Evolutionary conservation across 2,113 vertebrate genomes (phyloP).

Genomic region (Panthera tigris): DNA sequence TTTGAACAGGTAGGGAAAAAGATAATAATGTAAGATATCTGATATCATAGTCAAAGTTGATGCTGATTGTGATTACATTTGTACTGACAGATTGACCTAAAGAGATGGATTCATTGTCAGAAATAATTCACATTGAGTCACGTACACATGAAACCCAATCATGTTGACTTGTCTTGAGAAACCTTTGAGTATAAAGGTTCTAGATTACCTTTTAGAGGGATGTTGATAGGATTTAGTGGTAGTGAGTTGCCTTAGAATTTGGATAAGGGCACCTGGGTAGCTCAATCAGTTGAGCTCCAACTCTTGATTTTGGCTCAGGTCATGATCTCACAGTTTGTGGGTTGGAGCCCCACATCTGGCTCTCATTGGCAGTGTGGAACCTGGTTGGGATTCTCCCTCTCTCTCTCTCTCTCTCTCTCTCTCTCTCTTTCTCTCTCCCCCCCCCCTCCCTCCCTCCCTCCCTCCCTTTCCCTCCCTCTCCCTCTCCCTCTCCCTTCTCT

Average conservation of each 20-base stretch:
- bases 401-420: too few species aligned
- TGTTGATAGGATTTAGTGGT: not conserved
- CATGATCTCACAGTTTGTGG: too few species aligned
- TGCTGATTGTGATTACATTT: not conserved
- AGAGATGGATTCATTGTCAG: not conserved
- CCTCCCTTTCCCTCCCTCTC: too few species aligned
- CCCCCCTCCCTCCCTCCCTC: rapidly evolving
- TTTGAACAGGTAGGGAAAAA: not conserved
- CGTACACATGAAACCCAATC: not conserved
- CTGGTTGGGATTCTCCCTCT: too few species aligned
- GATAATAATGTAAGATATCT: not conserved
- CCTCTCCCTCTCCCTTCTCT: too few species aligned
- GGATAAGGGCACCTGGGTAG: not conserved
- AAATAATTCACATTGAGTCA: not conserved
- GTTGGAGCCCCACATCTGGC: too few species aligned
- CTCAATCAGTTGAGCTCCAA: too few species aligned
- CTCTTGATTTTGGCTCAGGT: too few species aligned
- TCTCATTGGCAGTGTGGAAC: too few species aligned
- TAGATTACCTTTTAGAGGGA: not conserved
- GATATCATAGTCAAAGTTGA: not conserved
- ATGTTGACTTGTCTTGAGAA: not conserved
- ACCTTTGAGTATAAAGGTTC: not conserved
- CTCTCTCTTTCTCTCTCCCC: rapidly evolving
- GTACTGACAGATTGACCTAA: not conserved
- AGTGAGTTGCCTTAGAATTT: not conserved